phyloP scores from a whole-genome alignment of 2,888 invertebrate genomes.

The Drosophila anomelani region DNA sequence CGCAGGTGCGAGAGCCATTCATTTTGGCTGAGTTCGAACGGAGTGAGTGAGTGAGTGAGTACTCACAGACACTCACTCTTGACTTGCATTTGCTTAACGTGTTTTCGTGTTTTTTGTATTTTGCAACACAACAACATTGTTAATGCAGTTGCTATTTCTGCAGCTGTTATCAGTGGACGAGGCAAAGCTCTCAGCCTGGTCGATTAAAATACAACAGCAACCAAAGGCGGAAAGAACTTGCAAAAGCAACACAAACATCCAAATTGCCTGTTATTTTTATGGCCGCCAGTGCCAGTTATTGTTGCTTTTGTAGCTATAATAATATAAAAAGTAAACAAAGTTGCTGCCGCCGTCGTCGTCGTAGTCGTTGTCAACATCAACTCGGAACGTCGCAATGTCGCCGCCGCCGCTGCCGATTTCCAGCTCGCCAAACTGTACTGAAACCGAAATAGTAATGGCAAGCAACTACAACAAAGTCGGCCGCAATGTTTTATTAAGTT shows the following conservation, averaged over 20 bases:
- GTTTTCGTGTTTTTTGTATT: slow-evolving; percentile 13
- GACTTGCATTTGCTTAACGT: slow-evolving; percentile 29
- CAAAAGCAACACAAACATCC: too few species aligned
- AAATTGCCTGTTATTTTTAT: slow-evolving; percentile 60
- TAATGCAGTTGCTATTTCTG: too few species aligned
- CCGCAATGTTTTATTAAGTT: slow-evolving; percentile 65
- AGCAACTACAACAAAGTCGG: slow-evolving; percentile 43
- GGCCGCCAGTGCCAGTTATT: slow-evolving; percentile 43
- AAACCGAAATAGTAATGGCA: slow-evolving; percentile 41
- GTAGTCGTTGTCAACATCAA: too few species aligned
- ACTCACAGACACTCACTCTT: slow-evolving; percentile 5
- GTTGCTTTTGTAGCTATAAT: slow-evolving; percentile 53
- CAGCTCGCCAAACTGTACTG: slow-evolving; percentile 60
- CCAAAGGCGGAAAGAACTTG: too few species aligned
- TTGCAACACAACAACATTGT: too few species aligned
- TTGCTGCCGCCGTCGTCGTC: slow-evolving; percentile 51
- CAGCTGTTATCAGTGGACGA: slow-evolving; percentile 31
- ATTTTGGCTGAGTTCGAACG: slow-evolving; percentile 7
- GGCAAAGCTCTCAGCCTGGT: not conserved
- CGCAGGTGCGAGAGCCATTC: slow-evolving; percentile 38
- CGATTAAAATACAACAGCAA: too few species aligned
- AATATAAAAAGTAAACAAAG: slow-evolving; percentile 62
- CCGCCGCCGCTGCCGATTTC: slow-evolving; percentile 32
- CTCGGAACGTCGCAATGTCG: slow-evolving; percentile 17
- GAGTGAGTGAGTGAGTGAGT: slow-evolving; percentile 17